Conservation (phyloP, 2,888 invertebrate genomes). For the Drosophila infuscata region DNA sequence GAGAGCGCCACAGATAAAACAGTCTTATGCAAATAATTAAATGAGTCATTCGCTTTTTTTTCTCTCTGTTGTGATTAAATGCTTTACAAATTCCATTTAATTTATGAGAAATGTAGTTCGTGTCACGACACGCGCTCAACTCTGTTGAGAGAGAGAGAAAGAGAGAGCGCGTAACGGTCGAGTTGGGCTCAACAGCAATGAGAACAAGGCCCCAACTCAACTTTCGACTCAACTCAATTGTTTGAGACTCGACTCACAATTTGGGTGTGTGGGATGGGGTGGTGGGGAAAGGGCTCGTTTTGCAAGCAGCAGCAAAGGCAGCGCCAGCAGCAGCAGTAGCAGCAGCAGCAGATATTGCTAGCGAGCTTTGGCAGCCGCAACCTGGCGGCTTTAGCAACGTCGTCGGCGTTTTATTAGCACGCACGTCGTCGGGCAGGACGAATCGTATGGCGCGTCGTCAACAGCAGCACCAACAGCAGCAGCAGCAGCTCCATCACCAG, state of each 20-base stretch:
- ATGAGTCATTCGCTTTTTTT: too few relatives aligned
- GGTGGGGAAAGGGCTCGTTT: conserved; percentile 39
- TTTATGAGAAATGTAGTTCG: background rate
- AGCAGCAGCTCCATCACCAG: conserved; percentile 12
- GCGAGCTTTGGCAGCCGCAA: conserved; percentile 39
- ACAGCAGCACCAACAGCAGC: conserved; percentile 23
- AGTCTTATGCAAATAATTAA: conserved; percentile 29
- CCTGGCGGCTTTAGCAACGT: conserved; percentile 45
- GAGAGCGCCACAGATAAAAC: conserved; percentile 24
- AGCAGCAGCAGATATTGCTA: conserved; percentile 13
- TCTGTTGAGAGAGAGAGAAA: background rate
- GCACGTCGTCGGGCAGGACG: conserved; percentile 79
- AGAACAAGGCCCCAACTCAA: conserved; percentile 6
- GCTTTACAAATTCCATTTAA: background rate
- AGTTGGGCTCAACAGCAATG: conserved; percentile 29
- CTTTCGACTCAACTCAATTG: conserved; percentile 17
- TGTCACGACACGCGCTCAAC: conserved; percentile 9
- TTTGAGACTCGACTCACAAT: conserved; percentile 33
- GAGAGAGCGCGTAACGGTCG: background rate
- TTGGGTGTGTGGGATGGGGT: background rate
- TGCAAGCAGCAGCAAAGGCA: conserved; percentile 1
- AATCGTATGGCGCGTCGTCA: conserved; percentile 69
- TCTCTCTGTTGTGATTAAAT: background rate
- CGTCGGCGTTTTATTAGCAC: conserved; percentile 73
- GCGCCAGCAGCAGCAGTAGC: conserved; percentile 10